These are phyloP conservation scores for Homarus gammarus DNA, from an alignment of 2,888 invertebrate genomes.

Conservation along the genomic window DNA sequence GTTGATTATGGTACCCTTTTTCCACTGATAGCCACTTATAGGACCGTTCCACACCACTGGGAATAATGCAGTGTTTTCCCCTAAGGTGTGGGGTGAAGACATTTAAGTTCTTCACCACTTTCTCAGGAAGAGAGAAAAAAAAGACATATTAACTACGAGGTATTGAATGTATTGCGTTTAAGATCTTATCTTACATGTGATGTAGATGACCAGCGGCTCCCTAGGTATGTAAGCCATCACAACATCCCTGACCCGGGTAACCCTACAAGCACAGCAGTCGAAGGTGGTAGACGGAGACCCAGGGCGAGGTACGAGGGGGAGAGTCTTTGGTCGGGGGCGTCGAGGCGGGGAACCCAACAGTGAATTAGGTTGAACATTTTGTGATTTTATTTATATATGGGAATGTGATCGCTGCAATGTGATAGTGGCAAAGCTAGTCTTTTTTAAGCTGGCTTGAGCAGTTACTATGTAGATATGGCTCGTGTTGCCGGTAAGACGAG, in stretches of 20 bases:
- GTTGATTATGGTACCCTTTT: neutral
- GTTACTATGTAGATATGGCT: too few relatives aligned
- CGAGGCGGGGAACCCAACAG: conserved; percentile 16
- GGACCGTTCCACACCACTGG: neutral
- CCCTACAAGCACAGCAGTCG: conserved; percentile 69
- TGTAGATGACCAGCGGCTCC: conserved; percentile 43
- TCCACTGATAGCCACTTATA: neutral
- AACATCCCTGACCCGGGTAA: conserved; percentile 63
- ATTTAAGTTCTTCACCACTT: conserved; percentile 34
- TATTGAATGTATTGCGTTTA: conserved; percentile 50
- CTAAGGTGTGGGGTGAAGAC: conserved; percentile 4
- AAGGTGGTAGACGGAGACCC: conserved; percentile 41
- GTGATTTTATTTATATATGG: neutral
- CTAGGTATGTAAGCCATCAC: conserved; percentile 54
- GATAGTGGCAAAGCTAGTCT: neutral
- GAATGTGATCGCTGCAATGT: neutral
- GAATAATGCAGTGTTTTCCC: neutral
- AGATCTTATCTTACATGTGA: conserved; percentile 33
- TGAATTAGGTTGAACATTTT: conserved; percentile 20
- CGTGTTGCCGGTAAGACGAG: too few relatives aligned
- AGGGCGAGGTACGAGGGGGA: conserved; percentile 31
- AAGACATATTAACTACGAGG: conserved; percentile 50
- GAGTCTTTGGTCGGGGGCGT: conserved; percentile 13
- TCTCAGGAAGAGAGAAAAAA: conserved; percentile 23
- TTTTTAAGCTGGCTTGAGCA: too few relatives aligned